Evolutionary conservation across 1,140 invertebrate genomes (phyloP), one percentile per base, ranked within the genome.

Genomic region (Plectrocnemia conspersa): DNA sequence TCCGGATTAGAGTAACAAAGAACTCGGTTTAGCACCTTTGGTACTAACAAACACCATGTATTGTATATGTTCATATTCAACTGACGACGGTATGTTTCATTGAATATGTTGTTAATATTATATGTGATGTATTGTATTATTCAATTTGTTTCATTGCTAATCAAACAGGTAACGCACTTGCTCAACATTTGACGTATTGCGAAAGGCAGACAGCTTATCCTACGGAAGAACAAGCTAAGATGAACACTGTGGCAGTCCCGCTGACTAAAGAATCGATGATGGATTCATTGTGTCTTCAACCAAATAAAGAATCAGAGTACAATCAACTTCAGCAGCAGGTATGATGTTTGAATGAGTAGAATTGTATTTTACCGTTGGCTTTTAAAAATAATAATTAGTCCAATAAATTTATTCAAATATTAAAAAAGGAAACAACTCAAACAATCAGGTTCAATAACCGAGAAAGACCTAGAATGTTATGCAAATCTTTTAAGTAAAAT

Each of bases 11-110:
- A 65, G 77, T 67, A 63, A 77, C 73, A 63, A 77, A 77, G 67
- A 70, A 69, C 61, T 78, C 63, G 61, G 70, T 69, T 63, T 74
- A 73, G 76, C 80, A 71, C 68, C 79, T 71, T 70, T 71, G 63
- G 70, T 70, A 41, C 72, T 86, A 48, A 74, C 79, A 21, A 76
- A 75, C 54, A 72, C 74, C 64, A 75, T 89, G 73, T 77, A 83
- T 65, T 91, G 88, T 67, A 76, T 82, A 18, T 91, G 88, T 68
- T 86, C 84, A 7, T 89, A 82, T 66, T 72, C 68, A 32, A 82
- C 81, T n/a, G 66, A 66, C 32, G 80, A 86, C 62, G 86, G 87
- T 66, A 73, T 21, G 23, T 11, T 44, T 44, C 5, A n/a, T 44
- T 22, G 16, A 44, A 5, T 44, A 7, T 7, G 7, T 45, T n/a